phyloP scores from a whole-genome alignment of 2,113 vertebrate genomes.

The Catharus fuscescens region DNA sequence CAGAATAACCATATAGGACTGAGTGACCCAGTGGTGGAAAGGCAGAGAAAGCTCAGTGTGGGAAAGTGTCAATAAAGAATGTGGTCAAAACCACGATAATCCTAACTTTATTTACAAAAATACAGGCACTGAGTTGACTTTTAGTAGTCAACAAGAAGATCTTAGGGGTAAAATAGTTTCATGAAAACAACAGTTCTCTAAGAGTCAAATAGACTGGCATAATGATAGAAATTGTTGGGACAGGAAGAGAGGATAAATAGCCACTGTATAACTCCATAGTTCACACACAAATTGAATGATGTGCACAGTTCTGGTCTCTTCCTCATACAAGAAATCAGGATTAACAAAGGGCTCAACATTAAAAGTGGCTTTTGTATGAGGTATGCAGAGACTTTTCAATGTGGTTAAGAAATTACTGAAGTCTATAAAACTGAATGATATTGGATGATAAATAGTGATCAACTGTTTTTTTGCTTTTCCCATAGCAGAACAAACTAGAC shows the following conservation, averaged over 20 bases:
- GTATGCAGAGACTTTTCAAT: background rate
- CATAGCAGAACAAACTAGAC: background rate
- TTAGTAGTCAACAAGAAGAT: background rate
- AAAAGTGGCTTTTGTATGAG: background rate
- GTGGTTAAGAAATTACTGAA: background rate
- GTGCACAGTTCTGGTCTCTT: background rate
- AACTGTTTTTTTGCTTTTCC: background rate
- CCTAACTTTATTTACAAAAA: background rate
- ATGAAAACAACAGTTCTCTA: background rate
- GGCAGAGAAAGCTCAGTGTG: background rate
- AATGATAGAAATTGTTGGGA: background rate
- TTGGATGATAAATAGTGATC: background rate
- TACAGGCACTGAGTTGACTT: background rate
- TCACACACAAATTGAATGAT: background rate
- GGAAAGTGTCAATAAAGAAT: background rate
- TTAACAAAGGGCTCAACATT: background rate
- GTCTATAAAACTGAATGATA: background rate
- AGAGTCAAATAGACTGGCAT: background rate
- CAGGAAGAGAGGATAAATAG: background rate
- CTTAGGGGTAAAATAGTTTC: background rate
- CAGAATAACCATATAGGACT: background rate
- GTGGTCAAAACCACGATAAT: background rate
- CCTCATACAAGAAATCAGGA: background rate
- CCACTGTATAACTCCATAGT: background rate
- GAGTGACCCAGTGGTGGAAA: background rate